Percentiles rank a stretch among this genome's conserved stretches.
Conservation (phyloP, 2,888 invertebrate genomes). For the Meteorus cinctellus region DNA sequence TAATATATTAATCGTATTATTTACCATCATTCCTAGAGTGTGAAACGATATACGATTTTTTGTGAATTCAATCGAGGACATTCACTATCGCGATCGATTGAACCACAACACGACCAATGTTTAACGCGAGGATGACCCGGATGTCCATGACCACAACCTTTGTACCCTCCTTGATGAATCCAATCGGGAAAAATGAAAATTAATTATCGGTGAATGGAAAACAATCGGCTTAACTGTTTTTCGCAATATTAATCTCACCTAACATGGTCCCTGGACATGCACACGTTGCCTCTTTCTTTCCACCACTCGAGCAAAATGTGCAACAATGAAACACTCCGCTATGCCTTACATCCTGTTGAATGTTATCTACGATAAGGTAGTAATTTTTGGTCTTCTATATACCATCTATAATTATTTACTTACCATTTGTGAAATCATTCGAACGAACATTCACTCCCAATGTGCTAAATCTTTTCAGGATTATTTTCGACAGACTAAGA, state of each 20-base stretch:
- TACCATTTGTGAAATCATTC: conserved; percentile 32
- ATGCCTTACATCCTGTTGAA: conserved; percentile 73
- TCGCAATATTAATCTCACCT: conserved; percentile 71
- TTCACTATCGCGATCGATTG: conserved; percentile 61
- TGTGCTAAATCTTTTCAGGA: conserved; percentile 79
- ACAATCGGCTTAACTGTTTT: background rate
- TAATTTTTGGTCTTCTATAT: background rate
- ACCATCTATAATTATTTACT: background rate
- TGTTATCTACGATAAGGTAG: conserved; percentile 46
- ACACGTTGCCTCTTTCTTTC: conserved; percentile 80
- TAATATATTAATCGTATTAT: background rate
- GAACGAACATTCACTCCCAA: conserved; percentile 52
- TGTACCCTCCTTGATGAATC: conserved; percentile 68
- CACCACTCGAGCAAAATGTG: conserved; percentile 87
- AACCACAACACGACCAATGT: conserved; percentile 90
- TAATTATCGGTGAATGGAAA: background rate
- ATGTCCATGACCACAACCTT: conserved; percentile 88
- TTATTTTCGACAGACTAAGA: conserved; percentile 79
- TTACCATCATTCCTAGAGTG: conserved; percentile 52
- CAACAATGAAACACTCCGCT: conserved; percentile 86
- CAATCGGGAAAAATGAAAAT: conserved; percentile 3
- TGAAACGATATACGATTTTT: conserved; percentile 58
- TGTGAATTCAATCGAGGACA: conserved; percentile 56
- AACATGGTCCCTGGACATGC: conserved; percentile 85
- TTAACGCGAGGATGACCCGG: conserved; percentile 85